These are phyloP conservation scores for Phalacrocorax carbo DNA, from an alignment of 2,113 vertebrate genomes.

Conservation along the genomic window DNA sequence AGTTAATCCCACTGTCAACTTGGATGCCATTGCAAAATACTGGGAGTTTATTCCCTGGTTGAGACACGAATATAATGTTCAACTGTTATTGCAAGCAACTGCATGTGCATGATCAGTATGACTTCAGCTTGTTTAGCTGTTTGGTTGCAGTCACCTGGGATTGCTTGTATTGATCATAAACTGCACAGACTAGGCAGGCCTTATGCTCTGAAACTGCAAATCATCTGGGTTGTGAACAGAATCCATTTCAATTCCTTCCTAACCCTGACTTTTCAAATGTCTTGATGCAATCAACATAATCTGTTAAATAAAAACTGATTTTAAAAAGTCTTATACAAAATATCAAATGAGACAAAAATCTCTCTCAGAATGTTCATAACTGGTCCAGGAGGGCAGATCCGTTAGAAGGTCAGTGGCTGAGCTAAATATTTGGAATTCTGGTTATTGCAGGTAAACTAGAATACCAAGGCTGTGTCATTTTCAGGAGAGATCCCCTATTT, in stretches of 20 bases:
- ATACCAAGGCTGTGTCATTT: background rate
- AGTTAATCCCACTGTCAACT: background rate
- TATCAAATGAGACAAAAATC: background rate
- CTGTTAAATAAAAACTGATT: background rate
- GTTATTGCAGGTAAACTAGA: background rate
- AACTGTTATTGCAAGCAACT: fast-evolving
- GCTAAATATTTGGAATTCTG: background rate
- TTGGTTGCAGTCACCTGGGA: background rate
- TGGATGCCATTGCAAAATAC: background rate
- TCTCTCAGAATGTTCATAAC: background rate
- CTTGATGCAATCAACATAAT: background rate
- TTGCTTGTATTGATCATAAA: background rate
- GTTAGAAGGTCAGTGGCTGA: background rate
- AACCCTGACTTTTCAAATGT: background rate
- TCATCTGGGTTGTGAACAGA: background rate
- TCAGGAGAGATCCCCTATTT: background rate
- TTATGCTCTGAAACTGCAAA: background rate
- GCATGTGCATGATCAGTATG: fast-evolving
- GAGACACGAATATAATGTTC: background rate
- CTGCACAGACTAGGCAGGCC: background rate
- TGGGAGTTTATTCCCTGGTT: background rate
- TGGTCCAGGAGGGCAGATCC: background rate
- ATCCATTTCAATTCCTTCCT: background rate
- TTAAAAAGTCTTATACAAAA: background rate
- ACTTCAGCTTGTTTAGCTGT: background rate